Conservation (phyloP, 2,888 invertebrate genomes). For the Tipula helvola region DNA sequence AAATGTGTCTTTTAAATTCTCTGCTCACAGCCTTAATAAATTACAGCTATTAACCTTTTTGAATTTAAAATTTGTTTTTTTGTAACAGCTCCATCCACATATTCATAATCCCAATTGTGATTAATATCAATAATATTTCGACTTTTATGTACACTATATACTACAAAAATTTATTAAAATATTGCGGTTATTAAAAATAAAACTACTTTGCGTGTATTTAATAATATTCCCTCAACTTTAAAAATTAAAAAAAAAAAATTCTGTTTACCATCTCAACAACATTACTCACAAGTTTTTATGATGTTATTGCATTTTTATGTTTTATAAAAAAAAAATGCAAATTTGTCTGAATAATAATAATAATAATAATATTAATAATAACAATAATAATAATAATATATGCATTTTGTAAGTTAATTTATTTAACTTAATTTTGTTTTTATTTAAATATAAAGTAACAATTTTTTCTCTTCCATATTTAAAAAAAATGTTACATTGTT, state of each 20-base stretch:
- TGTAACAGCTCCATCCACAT: neutral
- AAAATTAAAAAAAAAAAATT: neutral
- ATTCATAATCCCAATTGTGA: neutral
- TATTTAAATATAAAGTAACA: neutral
- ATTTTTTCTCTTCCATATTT: neutral
- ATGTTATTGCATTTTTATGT: conserved; percentile 4
- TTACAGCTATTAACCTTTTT: neutral
- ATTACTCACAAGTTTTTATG: neutral
- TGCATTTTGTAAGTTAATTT: neutral
- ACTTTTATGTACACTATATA: neutral
- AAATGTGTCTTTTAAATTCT: neutral
- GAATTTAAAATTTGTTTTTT: neutral
- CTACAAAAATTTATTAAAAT: neutral
- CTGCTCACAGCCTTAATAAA: neutral
- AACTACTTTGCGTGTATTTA: neutral
- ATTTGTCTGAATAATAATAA: neutral
- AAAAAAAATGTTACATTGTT: neutral
- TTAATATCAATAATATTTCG: neutral
- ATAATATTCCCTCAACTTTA: neutral
- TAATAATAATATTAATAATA: neutral
- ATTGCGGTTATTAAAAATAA: neutral
- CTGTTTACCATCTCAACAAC: neutral
- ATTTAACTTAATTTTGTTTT: neutral
- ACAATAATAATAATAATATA: neutral
- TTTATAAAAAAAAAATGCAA: neutral